Evolutionary conservation across 2,113 vertebrate species (phyloP), one percentile per base, ranked within the genome.

Genomic region (Tichodroma muraria): DNA sequence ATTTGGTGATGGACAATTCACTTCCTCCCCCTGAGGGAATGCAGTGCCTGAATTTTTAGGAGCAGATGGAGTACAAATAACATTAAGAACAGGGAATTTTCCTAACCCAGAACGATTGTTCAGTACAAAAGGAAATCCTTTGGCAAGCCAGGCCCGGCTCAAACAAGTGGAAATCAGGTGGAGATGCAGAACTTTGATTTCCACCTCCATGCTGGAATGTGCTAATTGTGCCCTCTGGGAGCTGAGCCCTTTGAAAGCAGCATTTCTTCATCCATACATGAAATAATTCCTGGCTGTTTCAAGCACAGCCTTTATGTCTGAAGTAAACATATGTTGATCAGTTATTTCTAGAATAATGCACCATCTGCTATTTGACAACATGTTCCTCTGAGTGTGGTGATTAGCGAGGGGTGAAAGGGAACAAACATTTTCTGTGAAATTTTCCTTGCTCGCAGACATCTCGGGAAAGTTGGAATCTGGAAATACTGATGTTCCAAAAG

Each of bases 211-310:
- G 24, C 6, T 15, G 76, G 93, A 7, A 71, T 57, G 69, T 54
- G 89, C 89, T 96, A 96, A 96, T 96, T 95, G 94, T 87, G 84
- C 94, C 94, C 89, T 52, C 84, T 35, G 93, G 94, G 96, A 96
- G 77, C 65, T 4, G 73, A 64, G 80, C 30, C 87, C 76, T 95
- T 89, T 86, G 93, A 66, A 96, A 86, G 47, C n/a, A 22, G 72
- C 16, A 2, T 27, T 84, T 21, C 91, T 88, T 66, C 64, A 37
- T 30, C 56, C 52, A 3, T 0, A 71, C 77, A 71, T 56, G 87
- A 75, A 92, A 91, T 54, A 28, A 75, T 35, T 33, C 72, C n/a
- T 38, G 77, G 27, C 17, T 35, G 70, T 78, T 83, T 81, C 77
- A 75, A 78, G 7, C 33, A 0, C 8, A 22, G 72, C 44, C 91